Evolutionary conservation across 2,888 invertebrate genomes (phyloP), one percentile per base, ranked within the genome.

Genomic region (Odontocerum albicorne): DNA sequence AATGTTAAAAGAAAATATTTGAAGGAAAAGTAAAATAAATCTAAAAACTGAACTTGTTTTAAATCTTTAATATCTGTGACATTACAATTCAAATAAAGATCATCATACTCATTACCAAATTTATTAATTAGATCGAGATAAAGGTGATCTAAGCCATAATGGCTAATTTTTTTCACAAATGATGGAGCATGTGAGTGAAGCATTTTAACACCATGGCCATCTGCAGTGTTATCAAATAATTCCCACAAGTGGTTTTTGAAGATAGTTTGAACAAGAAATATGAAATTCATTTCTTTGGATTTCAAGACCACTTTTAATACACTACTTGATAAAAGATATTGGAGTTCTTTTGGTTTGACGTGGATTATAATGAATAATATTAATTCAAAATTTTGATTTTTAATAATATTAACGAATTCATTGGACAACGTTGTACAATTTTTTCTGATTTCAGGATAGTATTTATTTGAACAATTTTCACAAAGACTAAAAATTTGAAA

Each of bases 391-490:
- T 38, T 39, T 38, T 49, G 42, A 47, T 42, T 19, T 51, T 55
- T 39, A 4, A 60, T 44, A 7, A 54, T 36, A 22, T 54, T 57
- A 20, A 49, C 57, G 17, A 60, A 33, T 44, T 51, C 51, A 33
- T 36, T 43, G 10, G 51, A 45, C 13, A 57, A 43, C 1, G 32
- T 21, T 7, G 10, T 15, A 27, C 49, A 53, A 31, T 47, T 38
- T 19, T 51, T 57, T 16, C 57, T 51, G 22, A 57, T 46, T 32
- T 47, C 43, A 1, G 60, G 57, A 16, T 60, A 60, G 17, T 42
- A 32, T 10, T 32, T 17, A 31, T 19, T 40, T 8, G 33, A 50
- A 27, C 17, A 32, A 44, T 42, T 46, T 16, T 50, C 57, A 19
- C 57, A 50, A 2, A 54, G 15, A 32, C 49, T 51, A 43, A 46